Evolutionary conservation across 2,113 vertebrate species (phyloP).

Genomic region (Dryoscopus gambensis): DNA sequence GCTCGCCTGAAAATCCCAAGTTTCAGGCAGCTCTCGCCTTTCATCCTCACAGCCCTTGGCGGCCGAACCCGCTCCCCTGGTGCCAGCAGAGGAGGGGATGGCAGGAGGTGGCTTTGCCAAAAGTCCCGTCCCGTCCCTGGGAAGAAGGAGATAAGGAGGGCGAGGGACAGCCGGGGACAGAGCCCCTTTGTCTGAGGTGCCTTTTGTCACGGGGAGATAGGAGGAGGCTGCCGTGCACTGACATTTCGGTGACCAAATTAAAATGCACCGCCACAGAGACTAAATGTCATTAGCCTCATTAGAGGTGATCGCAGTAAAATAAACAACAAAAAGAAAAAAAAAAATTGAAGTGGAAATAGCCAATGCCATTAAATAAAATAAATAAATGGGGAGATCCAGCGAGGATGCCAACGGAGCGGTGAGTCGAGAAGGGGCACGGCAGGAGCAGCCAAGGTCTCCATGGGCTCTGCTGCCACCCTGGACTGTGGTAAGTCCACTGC

Average conservation of each 20-base stretch:
- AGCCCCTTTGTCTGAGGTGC: constrained; percentile 40
- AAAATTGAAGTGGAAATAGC: constrained; percentile 65
- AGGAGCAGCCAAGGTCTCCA: neutral
- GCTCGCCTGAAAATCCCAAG: neutral
- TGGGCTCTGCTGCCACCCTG: neutral
- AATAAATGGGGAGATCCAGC: neutral
- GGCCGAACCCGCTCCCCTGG: neutral
- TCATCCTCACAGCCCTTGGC: neutral
- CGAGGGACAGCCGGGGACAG: neutral
- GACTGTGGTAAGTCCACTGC: neutral
- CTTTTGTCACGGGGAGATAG: constrained; percentile 66
- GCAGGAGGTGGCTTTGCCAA: neutral
- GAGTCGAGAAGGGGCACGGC: neutral
- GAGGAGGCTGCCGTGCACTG: constrained; percentile 51
- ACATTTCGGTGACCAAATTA: constrained; percentile 76
- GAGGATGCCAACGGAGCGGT: neutral
- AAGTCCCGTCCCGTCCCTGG: neutral
- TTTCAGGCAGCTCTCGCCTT: neutral
- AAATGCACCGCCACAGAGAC: constrained; percentile 65
- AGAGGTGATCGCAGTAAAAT: constrained; percentile 68
- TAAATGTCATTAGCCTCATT: constrained; percentile 81
- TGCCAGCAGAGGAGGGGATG: neutral
- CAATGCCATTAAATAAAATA: constrained; percentile 41
- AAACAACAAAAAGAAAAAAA: constrained; percentile 40
- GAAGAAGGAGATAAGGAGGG: constrained; percentile 57